These are phyloP conservation scores for Zosterops hypoxanthus DNA, from an alignment of 2,113 vertebrate genomes.

Conservation along the genomic window DNA sequence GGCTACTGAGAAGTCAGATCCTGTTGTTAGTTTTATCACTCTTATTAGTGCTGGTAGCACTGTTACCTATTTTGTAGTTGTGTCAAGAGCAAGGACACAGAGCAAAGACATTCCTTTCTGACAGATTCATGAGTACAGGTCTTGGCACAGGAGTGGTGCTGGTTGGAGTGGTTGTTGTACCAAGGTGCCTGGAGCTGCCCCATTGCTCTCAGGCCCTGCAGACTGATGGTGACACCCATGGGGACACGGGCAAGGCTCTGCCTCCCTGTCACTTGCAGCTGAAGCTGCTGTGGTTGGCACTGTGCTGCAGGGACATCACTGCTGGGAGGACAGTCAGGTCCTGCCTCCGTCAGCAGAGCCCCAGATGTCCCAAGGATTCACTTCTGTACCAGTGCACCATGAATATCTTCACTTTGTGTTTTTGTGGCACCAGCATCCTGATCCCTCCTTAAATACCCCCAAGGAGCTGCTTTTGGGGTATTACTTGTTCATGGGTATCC, in stretches of 20 bases:
- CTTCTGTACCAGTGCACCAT: rapidly evolving
- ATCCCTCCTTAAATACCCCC: neutral
- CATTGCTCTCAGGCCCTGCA: rapidly evolving
- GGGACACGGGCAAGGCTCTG: rapidly evolving
- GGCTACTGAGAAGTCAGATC: neutral
- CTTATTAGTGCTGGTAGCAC: neutral
- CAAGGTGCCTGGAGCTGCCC: neutral
- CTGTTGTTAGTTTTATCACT: neutral
- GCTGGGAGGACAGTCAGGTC: rapidly evolving
- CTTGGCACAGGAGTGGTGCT: neutral
- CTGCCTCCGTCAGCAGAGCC: neutral
- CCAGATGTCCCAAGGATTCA: neutral
- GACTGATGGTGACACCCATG: rapidly evolving
- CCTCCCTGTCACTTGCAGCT: rapidly evolving
- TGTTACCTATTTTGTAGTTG: neutral
- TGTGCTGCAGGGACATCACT: neutral
- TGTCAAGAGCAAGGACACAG: neutral
- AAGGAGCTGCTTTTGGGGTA: neutral
- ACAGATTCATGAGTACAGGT: rapidly evolving
- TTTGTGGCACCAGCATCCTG: neutral
- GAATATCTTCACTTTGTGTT: rapidly evolving
- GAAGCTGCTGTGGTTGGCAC: neutral
- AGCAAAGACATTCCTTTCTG: neutral
- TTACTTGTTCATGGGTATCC: rapidly evolving
- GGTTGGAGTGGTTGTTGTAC: rapidly evolving